Percentiles rank a stretch among this genome's conserved stretches.
These are phyloP conservation scores for Lordiphosa mommai DNA, from an alignment of 1,140 invertebrate species.

Conservation along the genomic window DNA sequence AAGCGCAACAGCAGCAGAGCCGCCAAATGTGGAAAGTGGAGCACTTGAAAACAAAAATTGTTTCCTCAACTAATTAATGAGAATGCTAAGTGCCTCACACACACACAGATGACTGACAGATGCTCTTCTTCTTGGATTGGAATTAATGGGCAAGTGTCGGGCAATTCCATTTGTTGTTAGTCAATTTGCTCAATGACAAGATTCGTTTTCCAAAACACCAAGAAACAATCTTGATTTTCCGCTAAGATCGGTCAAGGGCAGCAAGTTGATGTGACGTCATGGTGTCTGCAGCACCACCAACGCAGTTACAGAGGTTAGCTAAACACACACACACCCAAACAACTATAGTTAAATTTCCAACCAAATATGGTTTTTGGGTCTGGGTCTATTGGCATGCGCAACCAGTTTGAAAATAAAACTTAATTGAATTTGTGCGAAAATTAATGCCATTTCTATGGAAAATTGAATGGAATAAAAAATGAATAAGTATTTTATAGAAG, in stretches of 20 bases:
- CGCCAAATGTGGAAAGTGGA: conserved; percentile 29
- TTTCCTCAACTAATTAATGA: conserved; percentile 60
- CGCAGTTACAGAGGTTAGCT: background rate
- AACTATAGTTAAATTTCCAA: background rate
- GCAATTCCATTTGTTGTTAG: background rate
- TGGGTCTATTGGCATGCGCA: background rate
- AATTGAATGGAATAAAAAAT: too few species aligned
- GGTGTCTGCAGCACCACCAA: background rate
- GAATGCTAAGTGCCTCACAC: conserved; percentile 36
- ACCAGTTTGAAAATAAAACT: conserved; percentile 9
- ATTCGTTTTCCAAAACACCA: background rate
- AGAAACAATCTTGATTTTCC: background rate
- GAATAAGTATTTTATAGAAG: too few species aligned
- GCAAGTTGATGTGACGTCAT: conserved; percentile 3
- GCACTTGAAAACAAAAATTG: conserved; percentile 53
- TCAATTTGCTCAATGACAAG: conserved; percentile 1
- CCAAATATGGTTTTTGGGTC: background rate
- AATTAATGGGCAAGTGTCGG: background rate
- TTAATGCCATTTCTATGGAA: background rate
- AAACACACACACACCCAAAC: background rate
- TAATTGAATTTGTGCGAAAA: background rate
- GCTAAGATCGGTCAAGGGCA: conserved; percentile 2
- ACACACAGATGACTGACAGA: conserved; percentile 2
- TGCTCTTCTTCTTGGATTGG: background rate
- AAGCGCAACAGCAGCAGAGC: conserved; percentile 36